These are phyloP conservation scores for Colius striatus DNA, from an alignment of 2,113 vertebrate species.

Conservation along the genomic window DNA sequence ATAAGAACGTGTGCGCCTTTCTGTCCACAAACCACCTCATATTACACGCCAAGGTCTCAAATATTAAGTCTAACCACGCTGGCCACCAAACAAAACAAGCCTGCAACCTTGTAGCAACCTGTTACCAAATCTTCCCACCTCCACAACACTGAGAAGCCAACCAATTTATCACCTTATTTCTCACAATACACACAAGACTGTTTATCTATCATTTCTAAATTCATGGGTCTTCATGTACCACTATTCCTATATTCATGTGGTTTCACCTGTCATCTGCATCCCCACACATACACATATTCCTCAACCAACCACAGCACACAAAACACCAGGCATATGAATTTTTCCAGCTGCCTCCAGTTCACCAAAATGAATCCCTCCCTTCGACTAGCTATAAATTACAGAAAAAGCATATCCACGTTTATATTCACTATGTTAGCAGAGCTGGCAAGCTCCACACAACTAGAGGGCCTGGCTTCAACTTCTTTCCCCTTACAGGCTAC, in stretches of 20 bases:
- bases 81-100: constrained; percentile 37
- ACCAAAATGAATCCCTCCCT: background rate
- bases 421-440: background rate
- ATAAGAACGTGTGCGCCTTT: background rate
- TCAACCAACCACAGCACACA: background rate
- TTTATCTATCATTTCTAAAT: background rate
- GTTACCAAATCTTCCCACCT: background rate
- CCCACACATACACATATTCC: background rate
- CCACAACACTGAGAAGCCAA: background rate
- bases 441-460: background rate
- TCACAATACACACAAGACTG: background rate
- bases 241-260: background rate
- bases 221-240: background rate
- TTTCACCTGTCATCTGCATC: background rate
- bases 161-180: background rate
- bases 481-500: background rate
- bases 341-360: background rate
- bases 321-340: background rate
- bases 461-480: background rate
- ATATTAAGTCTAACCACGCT: constrained; percentile 7
- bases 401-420: background rate
- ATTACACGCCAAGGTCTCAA: background rate
- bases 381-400: background rate
- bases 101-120: constrained; percentile 36
- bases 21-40: constrained; percentile 1